Conservation (phyloP, 64 coral and sea anemone species). For the Dendrophyllia cribrosa region DNA sequence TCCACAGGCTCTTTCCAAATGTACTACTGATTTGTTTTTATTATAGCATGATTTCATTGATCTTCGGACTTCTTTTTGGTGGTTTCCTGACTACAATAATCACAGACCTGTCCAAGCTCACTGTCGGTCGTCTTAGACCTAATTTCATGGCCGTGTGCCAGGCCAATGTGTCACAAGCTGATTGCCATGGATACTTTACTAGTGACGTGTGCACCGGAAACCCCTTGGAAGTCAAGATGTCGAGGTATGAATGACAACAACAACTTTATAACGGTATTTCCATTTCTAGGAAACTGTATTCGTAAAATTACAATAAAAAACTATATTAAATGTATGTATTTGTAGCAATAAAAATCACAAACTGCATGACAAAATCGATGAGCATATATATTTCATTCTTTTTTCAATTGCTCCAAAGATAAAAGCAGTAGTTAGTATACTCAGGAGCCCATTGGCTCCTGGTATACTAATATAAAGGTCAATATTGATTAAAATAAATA, state of each 20-base stretch:
- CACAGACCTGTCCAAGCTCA: not conserved
- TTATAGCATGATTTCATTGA: conserved; percentile 3
- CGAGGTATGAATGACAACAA: not conserved
- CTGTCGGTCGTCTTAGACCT: conserved; percentile 53
- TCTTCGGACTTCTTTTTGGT: not conserved
- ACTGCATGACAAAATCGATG: no score
- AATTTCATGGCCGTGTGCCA: conserved; percentile 72
- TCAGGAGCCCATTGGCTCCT: no score
- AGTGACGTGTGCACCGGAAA: conserved; percentile 65
- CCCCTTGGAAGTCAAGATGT: conserved; percentile 9
- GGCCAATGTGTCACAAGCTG: conserved; percentile 50
- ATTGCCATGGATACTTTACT: conserved; percentile 78
- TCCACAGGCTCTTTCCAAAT: no score
- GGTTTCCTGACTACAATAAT: conserved; percentile 4
- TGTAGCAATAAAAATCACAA: no score
- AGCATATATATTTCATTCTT: no score
- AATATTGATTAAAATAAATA: no score
- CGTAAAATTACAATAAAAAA: no score
- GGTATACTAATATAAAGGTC: no score
- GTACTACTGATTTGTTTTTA: not conserved
- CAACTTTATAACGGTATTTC: not conserved
- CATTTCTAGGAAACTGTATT: no score
- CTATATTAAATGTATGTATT: no score
- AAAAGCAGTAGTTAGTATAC: no score
- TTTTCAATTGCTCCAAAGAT: no score